Evolutionary conservation across 2,113 vertebrate species (phyloP).

Genomic region (Ictalurus furcatus): DNA sequence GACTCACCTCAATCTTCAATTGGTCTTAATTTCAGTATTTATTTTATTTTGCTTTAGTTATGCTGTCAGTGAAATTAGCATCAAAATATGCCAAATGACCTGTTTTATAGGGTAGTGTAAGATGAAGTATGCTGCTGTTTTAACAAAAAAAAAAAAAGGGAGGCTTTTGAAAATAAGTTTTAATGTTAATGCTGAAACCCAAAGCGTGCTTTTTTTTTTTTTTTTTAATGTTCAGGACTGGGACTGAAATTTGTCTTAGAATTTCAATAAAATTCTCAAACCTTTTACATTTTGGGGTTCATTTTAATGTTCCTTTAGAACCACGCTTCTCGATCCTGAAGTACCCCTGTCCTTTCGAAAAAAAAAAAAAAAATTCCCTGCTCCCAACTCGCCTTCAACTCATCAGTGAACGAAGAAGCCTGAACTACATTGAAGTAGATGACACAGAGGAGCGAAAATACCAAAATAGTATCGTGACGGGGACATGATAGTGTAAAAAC

Average conservation of each 20-base stretch:
- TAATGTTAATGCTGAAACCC: conserved; percentile 70
- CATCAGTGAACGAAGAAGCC: background rate
- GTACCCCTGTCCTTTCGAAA: background rate
- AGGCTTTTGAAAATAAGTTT: conserved; percentile 63
- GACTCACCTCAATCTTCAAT: conserved; percentile 2
- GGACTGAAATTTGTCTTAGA: conserved; percentile 74
- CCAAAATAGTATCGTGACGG: background rate
- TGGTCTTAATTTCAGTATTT: conserved; percentile 19
- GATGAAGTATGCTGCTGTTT: conserved; percentile 69
- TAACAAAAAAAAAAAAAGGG: conserved; percentile 52
- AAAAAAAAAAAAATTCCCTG: background rate
- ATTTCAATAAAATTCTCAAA: conserved; percentile 80
- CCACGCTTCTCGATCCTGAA: background rate
- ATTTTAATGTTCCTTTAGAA: conserved; percentile 41
- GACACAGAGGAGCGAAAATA: background rate
- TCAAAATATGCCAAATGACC: conserved; percentile 73
- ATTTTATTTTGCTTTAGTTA: conserved; percentile 3
- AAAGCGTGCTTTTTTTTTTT: conserved; percentile 70
- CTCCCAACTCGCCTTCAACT: background rate
- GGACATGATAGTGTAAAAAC: no score
- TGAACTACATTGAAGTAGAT: background rate
- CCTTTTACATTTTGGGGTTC: conserved; percentile 56
- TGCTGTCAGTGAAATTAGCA: background rate
- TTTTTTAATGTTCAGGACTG: conserved; percentile 65
- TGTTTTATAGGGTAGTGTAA: conserved; percentile 64